Conservation (phyloP, 2,888 invertebrate species). For the Tortrix viridana region DNA sequence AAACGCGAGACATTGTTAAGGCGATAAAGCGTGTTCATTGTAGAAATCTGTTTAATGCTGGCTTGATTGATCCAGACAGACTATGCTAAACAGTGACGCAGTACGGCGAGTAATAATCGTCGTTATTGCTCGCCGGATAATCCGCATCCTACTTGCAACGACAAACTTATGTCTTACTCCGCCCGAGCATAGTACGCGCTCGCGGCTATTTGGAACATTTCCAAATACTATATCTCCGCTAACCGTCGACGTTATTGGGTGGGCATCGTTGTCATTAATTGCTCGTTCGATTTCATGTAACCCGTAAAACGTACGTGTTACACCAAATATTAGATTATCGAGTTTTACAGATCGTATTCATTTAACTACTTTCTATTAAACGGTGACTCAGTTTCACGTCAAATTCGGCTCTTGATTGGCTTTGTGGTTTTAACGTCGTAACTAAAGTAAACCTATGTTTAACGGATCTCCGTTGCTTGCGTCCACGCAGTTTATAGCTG, state of each 20-base stretch:
- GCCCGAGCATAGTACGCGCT: constrained; percentile 5
- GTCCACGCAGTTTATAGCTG: constrained; percentile 26
- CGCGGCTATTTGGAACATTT: constrained; percentile 24
- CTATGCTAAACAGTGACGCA: constrained; percentile 20
- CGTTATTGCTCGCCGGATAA: constrained; percentile 19
- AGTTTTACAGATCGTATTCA: constrained; percentile 28
- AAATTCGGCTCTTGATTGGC: constrained; percentile 18
- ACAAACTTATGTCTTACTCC: constrained; percentile 32
- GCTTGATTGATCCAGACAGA: constrained; percentile 2
- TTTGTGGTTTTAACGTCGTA: constrained; percentile 14
- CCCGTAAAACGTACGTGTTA: constrained; percentile 28
- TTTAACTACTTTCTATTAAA: constrained; percentile 29
- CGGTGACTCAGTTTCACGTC: constrained; percentile 23
- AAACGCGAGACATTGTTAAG: constrained; percentile 2
- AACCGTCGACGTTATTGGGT: constrained; percentile 37
- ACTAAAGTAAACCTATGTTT: constrained; percentile 22
- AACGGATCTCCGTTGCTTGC: constrained; percentile 19
- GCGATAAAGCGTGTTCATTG: too few species aligned
- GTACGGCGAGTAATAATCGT: constrained; percentile 5
- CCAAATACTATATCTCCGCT: constrained; percentile 32
- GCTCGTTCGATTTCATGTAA: constrained; percentile 34
- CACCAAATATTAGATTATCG: constrained; percentile 26
- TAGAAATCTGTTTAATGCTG: background rate
- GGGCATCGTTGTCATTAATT: constrained; percentile 38
- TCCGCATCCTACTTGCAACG: constrained; percentile 31